Conservation (phyloP, 2,888 invertebrate genomes). For the Drosophila testacea region DNA sequence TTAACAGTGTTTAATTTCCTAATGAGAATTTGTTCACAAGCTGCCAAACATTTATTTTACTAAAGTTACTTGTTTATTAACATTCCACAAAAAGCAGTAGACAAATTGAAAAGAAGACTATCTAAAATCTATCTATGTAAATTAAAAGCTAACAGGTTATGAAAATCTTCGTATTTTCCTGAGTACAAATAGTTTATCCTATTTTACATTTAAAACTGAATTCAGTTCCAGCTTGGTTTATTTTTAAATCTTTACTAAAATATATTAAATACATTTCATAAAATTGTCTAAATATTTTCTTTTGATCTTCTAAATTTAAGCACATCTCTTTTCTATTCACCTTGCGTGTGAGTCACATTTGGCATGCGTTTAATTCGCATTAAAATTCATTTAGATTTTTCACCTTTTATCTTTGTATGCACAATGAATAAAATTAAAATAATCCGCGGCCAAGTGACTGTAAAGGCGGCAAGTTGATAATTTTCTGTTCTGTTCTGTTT, state of each 20-base stretch:
- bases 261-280: not conserved
- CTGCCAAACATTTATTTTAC: too few species aligned
- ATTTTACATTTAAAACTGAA: not conserved
- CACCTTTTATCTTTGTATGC: constrained; percentile 75
- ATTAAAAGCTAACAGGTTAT: too few species aligned
- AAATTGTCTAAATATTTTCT: not conserved
- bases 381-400: constrained; percentile 76
- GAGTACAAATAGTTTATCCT: too few species aligned
- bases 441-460: constrained; percentile 63
- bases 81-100: too few species aligned
- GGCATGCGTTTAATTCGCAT: constrained; percentile 58
- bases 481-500: constrained; percentile 27
- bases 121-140: too few species aligned
- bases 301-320: not conserved
- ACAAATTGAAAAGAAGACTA: too few species aligned
- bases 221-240: not conserved
- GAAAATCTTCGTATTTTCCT: too few species aligned
- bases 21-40: too few species aligned
- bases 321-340: not conserved
- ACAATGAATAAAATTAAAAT: constrained; percentile 78
- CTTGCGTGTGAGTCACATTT: constrained; percentile 16
- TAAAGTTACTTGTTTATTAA: too few species aligned
- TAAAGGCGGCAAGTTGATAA: constrained; percentile 59
- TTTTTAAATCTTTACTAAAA: not conserved
- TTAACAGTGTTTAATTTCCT: too few species aligned